Base-by-base conservation (phyloP, 2,113 vertebrate genomes). In the Mellivora capensis region DNA sequence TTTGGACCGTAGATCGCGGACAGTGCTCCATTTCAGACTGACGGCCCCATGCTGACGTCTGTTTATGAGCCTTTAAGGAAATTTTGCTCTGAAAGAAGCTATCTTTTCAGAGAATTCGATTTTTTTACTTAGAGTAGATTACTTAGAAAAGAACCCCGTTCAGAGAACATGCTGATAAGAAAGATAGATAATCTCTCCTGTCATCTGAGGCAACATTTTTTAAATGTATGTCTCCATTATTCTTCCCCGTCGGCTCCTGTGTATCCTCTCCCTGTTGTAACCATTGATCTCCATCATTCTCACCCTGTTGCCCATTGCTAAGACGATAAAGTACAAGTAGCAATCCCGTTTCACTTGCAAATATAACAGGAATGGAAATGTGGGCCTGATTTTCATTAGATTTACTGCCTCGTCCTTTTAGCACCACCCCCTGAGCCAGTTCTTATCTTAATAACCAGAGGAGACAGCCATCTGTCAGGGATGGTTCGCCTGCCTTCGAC, bases 381-480 rank as follows among this genome's bases (percentile, higher is more conserved):
- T 64, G 64, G 67, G 2, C 59, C 87, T 91, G 42, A 3, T 84
- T 59, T 90, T 77, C 64, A 72, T 93, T 89, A 62, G 47, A 23
- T 49, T 61, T 47, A 57, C 23, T 12, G 13, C 84, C 44, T 90
- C 23, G 0, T 81, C 87, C 42, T 62, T 87, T 90, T 94, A 59
- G 44, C 88, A 81, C 80, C 37, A 47, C 67, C 54, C 47, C 34
- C 1, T 23, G 79, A 74, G 62, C 90, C 61, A 49, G 34, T 67
- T 77, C 47, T 95, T 84, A 93, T n/a, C 37, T 12, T 14, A 9
- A 52, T 85, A 77, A 87, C 81, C 96, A 47, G 52, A 71, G 76
- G 80, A 88, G 79, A 49, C 74, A 67, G 57, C 83, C 83, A 34
- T 94, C 95, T 96, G 21, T 81, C 4, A 0, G 79, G 37, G 47